A percentile compares a stretch with the other conserved stretches of the same genome.
These are phyloP conservation scores for Melipona beecheii DNA, from an alignment of 2,888 invertebrate genomes.

Conservation along the genomic window DNA sequence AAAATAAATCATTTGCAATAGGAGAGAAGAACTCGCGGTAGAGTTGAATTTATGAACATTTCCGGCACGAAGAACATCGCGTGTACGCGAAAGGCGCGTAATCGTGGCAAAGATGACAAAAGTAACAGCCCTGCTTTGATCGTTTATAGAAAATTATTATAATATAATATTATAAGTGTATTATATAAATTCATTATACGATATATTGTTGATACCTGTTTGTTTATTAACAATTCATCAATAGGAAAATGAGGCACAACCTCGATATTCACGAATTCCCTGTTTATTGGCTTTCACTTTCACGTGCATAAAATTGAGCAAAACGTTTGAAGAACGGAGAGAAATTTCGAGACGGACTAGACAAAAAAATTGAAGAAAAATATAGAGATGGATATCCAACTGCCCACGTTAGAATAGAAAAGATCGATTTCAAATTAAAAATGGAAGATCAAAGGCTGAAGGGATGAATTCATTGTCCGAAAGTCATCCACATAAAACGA, in stretches of 20 bases:
- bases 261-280: too few species aligned
- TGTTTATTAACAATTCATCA: background rate
- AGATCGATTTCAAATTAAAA: background rate
- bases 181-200: background rate
- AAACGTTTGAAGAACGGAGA: too few species aligned
- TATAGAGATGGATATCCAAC: background rate
- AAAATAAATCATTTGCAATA: too few species aligned
- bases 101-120: constrained; percentile 7
- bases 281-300: too few species aligned
- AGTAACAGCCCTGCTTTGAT: background rate
- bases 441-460: background rate
- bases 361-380: background rate
- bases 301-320: too few species aligned
- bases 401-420: background rate
- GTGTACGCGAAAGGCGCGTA: constrained; percentile 8
- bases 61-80: constrained; percentile 17
- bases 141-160: constrained; percentile 6
- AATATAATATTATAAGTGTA: too few species aligned
- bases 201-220: background rate
- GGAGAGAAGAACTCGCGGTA: too few species aligned
- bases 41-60: constrained; percentile 21
- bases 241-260: background rate
- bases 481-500: background rate
- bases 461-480: background rate
- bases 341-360: background rate